phyloP scores from a whole-genome alignment of 2,113 vertebrate species.

The Riparia riparia region DNA sequence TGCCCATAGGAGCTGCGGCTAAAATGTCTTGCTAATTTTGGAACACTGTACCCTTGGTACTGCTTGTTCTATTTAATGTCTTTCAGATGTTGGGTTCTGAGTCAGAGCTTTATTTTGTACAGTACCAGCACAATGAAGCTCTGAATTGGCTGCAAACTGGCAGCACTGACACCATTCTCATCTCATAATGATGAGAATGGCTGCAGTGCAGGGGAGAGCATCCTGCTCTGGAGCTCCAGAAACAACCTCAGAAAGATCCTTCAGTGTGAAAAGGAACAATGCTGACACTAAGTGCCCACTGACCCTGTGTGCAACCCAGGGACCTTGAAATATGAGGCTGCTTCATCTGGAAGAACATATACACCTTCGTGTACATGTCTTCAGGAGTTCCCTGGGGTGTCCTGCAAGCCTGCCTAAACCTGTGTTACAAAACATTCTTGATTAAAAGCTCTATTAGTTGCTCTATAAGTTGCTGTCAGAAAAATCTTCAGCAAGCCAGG shows the following conservation, averaged over 20 bases:
- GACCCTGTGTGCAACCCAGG: background rate
- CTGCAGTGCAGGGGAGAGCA: background rate
- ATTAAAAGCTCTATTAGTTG: background rate
- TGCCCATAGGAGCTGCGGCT: constrained; percentile 13
- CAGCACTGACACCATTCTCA: background rate
- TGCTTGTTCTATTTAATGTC: constrained; percentile 53
- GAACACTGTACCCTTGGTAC: constrained; percentile 52
- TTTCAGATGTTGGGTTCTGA: constrained; percentile 24
- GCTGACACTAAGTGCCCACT: background rate
- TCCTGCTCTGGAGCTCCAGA: background rate
- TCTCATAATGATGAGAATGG: background rate
- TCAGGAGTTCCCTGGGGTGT: background rate
- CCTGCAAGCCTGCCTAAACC: background rate
- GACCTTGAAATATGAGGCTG: background rate
- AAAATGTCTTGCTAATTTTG: constrained; percentile 53
- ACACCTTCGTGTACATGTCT: background rate
- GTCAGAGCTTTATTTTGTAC: constrained; percentile 14
- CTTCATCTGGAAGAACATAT: background rate
- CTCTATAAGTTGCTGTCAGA: background rate
- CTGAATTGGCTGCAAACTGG: background rate
- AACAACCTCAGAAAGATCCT: background rate
- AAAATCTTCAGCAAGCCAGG: background rate
- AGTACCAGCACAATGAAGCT: background rate
- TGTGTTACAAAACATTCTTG: background rate
- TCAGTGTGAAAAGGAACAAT: background rate